These are phyloP conservation scores for Plebejus argus DNA, from an alignment of 2,888 invertebrate species.

Conservation along the genomic window DNA sequence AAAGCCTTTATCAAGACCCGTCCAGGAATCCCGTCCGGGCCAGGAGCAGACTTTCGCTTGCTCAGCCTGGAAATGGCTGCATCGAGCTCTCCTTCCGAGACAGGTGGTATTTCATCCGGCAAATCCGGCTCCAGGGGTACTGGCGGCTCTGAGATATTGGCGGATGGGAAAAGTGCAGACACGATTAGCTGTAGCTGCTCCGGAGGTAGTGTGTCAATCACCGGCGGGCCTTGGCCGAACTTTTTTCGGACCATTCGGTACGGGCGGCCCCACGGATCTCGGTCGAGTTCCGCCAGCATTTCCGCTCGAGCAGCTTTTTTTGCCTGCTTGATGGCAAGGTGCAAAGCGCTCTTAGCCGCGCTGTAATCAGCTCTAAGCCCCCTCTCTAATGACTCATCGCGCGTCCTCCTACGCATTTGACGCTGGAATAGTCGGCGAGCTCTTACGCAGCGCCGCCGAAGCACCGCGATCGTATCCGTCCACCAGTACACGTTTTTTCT, in stretches of 20 bases:
- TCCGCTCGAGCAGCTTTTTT: constrained; percentile 11
- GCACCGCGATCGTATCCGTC: no score
- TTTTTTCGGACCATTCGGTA: constrained; percentile 33
- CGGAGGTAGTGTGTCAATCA: not conserved
- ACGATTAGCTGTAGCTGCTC: not conserved
- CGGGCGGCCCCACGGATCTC: constrained; percentile 37
- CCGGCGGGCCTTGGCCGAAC: not conserved
- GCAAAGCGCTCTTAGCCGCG: not conserved
- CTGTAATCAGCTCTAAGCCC: no score
- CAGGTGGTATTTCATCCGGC: not conserved
- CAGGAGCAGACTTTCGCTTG: not conserved
- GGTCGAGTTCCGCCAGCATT: no score
- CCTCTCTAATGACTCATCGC: constrained; percentile 32
- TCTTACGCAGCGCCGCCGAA: no score
- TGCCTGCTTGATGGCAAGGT: constrained; percentile 32
- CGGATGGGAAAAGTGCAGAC: not conserved
- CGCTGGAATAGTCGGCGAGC: no score
- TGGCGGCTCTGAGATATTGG: no score
- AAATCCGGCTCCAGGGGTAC: not conserved
- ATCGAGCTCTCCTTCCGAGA: not conserved
- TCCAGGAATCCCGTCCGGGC: not conserved
- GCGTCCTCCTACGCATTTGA: not conserved
- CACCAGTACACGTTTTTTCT: no score
- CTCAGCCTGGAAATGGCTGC: not conserved
- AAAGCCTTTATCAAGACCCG: not conserved